phyloP scores from a whole-genome alignment of 2,113 vertebrate genomes.

The Microcebus ravelobensis region DNA sequence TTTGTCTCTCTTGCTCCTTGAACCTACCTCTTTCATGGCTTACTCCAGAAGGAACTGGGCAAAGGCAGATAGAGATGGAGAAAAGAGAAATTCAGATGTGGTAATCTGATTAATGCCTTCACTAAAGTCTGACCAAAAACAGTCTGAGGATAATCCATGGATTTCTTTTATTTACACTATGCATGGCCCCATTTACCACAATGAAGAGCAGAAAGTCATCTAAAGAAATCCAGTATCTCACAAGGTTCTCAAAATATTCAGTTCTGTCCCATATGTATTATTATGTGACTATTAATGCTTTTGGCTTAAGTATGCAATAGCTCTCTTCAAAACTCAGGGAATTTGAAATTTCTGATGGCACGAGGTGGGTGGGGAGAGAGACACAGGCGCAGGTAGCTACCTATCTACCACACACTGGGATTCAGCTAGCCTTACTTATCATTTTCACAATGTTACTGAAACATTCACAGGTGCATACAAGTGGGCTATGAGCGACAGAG shows the following conservation, averaged over 20 bases:
- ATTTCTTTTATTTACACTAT: neutral
- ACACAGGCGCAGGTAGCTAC: neutral
- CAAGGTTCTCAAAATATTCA: neutral
- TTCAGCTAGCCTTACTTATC: neutral
- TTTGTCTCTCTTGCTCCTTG: neutral
- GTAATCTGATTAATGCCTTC: neutral
- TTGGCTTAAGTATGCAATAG: neutral
- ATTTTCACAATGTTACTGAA: neutral
- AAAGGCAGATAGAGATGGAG: conserved; percentile 3
- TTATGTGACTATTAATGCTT: neutral
- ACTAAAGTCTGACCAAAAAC: neutral
- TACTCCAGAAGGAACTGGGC: neutral
- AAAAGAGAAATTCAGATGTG: conserved; percentile 11
- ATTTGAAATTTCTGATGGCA: neutral
- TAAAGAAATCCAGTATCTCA: neutral
- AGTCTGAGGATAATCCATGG: neutral
- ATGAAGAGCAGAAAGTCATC: neutral
- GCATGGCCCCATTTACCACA: neutral
- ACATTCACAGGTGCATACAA: neutral
- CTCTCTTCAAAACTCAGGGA: neutral
- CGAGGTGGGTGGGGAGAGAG: neutral
- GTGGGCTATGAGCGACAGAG: neutral
- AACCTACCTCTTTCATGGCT: neutral
- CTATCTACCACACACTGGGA: neutral
- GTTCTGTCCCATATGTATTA: neutral